Evolutionary conservation across 2,797 vertebrate species (phyloP), one percentile per base, ranked within the genome.

Genomic region (Astyanax mexicanus): DNA sequence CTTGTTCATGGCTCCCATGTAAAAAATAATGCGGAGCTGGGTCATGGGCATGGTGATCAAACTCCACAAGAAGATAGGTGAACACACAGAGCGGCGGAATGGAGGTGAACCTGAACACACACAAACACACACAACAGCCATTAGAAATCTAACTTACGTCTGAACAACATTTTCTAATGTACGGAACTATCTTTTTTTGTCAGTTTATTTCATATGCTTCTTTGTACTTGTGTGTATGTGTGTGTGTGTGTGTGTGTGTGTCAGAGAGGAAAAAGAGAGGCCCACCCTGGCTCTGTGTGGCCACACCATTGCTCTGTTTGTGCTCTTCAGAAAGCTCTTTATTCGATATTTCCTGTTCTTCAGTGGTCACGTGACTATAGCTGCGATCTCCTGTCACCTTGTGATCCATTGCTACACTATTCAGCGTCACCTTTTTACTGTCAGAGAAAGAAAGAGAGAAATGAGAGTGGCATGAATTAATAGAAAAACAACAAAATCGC

Each of bases 1-100:
- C 88, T 94, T 97, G 90, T 96, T 97, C 96, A 97, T 96, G 23
- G 95, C 93, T 0, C 95, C 96, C 96, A 97, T 96, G 87, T 92
- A 98, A 90, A 97, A 97, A 72, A 98, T 97, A 74, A 98, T 77
- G 6, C 96, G 93, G 38, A 97, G 84, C 86, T 98, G 96, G 11
- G 95, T 95, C 92, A 98, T 93, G 10, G 92, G 91, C 96, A 98
- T 98, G 1, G 95, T 96, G 15, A 97, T 74, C 70, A 98, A 90
- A 83, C 95, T 97, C 95, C 95, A 98, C 47, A 98, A 89, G 87
- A 98, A 97, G 74, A 97, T 95, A 45, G 96, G 91, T 3, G 96
- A 96, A 72, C 91, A 92, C 25, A 96, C 94, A 0, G 96, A 97
- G 0, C 81, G 90, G 3, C 92, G 87, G 75, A 96, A 95, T 1